phyloP scores from a whole-genome alignment of 2,797 vertebrate genomes.

The Allobates femoralis region DNA sequence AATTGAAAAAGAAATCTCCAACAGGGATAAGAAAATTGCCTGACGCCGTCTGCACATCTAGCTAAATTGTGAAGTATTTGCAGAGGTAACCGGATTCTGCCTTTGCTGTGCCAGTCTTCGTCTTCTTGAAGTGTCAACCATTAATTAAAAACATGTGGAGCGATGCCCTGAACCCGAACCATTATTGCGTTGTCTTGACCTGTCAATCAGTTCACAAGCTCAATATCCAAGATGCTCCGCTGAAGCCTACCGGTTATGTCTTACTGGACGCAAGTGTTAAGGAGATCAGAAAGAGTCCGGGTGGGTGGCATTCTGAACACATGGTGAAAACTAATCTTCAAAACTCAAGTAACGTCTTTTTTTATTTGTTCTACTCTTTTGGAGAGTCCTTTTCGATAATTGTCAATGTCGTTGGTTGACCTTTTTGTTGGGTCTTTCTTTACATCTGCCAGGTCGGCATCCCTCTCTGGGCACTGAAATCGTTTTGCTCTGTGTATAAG shows the following conservation, averaged over 20 bases:
- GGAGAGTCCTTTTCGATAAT: conserved; percentile 4
- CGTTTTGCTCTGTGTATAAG: background rate
- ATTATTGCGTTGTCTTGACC: conserved; percentile 19
- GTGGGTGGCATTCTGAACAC: conserved; percentile 48
- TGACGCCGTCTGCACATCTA: too few relatives aligned
- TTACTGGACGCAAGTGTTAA: background rate
- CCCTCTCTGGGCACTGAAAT: background rate
- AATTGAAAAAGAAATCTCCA: too few relatives aligned
- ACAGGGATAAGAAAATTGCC: too few relatives aligned
- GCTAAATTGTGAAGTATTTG: background rate
- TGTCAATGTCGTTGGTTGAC: background rate
- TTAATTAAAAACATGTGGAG: conserved; percentile 31
- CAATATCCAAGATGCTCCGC: conserved; percentile 17
- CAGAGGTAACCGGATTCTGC: background rate
- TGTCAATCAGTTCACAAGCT: conserved; percentile 32
- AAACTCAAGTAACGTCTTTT: background rate
- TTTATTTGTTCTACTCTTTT: conserved; percentile 1
- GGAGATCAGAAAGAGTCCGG: conserved; percentile 14
- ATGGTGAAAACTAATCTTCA: conserved; percentile 34
- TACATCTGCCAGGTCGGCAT: conserved; percentile 4
- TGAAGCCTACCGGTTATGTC: background rate
- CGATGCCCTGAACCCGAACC: background rate
- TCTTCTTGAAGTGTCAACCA: background rate
- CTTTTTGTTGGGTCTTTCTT: background rate
- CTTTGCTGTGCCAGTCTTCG: background rate